Evolutionary conservation across 2,113 vertebrate species (phyloP), one percentile per base, ranked within the genome.

Genomic region (Cettia cetti): DNA sequence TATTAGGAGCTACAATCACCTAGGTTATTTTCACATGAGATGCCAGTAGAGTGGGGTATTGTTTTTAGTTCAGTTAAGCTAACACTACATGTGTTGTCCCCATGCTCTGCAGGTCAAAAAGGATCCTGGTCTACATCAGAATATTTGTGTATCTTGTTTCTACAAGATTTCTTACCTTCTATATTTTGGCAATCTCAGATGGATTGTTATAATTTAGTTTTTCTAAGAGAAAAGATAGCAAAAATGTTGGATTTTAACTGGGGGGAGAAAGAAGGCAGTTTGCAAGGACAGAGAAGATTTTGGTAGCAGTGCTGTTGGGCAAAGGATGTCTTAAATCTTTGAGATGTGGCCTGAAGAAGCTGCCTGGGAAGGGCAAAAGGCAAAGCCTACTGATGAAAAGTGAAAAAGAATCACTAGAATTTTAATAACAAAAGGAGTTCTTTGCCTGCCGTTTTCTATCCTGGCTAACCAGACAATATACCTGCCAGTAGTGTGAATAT

Each of bases 41-140:
- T 61, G 31, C 40, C 52, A 30, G 27, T 71, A 70, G 11, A 68
- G 30, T 68, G 15, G 61, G 54, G 15, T 66, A 64, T 68, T 84
- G 39, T 74, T 94, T 94, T 84, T 59, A 91, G 64, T 86, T 81
- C 56, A 76, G 2, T 92, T 94, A 86, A 92, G n/a, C 20, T 82
- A 91, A 84, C 71, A 31, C 76, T 78, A 57, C 18, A 69, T 49
- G 18, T 33, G 57, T 60, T 93, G 20, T 75, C 40, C 40, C n/a
- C 12, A 59, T 84, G 64, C 28, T 85, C 57, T 76, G 27, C n/a
- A 82, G 63, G 53, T 76, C 40, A 78, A 8, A 82, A 89, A 56
- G 11, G 8, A 5, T 78, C 54, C 49, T 60, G 63, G 33, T 68
- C 57, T 76, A 75, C 15, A 52, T 47, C 47, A 95, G 31, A 76